These are phyloP conservation scores for Ispidina lecontei DNA, from an alignment of 2,797 vertebrate species.

Conservation along the genomic window DNA sequence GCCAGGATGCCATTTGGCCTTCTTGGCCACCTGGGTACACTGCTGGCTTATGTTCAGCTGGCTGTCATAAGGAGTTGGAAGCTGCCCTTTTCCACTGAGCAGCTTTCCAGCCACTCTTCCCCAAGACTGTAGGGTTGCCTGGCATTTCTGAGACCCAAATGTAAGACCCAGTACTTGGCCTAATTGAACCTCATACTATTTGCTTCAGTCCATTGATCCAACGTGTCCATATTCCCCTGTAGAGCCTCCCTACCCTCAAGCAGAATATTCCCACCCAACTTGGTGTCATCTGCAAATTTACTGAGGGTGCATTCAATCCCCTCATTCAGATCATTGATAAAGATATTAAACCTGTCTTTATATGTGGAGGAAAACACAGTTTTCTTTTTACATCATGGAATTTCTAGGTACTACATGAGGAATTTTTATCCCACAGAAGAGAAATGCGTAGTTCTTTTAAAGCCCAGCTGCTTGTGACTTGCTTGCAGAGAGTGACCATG, in stretches of 20 bases:
- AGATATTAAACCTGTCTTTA: neutral
- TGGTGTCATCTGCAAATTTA: neutral
- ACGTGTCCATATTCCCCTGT: neutral
- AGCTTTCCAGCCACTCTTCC: neutral
- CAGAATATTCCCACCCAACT: neutral
- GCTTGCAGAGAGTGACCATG: neutral
- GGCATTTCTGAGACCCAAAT: neutral
- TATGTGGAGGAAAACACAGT: neutral
- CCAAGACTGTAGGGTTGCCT: neutral
- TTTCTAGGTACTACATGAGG: neutral
- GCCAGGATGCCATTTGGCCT: neutral
- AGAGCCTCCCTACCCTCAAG: neutral
- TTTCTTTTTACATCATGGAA: neutral
- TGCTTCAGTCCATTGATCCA: neutral
- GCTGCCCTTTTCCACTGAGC: rapidly evolving
- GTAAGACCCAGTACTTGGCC: neutral
- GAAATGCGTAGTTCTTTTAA: neutral
- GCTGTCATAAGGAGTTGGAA: neutral
- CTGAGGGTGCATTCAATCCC: neutral
- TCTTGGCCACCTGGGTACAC: neutral
- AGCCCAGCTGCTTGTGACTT: neutral
- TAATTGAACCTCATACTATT: neutral
- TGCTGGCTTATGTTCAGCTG: neutral
- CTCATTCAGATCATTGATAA: neutral
- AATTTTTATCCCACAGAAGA: neutral